Evolutionary conservation across 2,888 invertebrate genomes (phyloP).

Genomic region (Scelioninae gen. 1): DNA sequence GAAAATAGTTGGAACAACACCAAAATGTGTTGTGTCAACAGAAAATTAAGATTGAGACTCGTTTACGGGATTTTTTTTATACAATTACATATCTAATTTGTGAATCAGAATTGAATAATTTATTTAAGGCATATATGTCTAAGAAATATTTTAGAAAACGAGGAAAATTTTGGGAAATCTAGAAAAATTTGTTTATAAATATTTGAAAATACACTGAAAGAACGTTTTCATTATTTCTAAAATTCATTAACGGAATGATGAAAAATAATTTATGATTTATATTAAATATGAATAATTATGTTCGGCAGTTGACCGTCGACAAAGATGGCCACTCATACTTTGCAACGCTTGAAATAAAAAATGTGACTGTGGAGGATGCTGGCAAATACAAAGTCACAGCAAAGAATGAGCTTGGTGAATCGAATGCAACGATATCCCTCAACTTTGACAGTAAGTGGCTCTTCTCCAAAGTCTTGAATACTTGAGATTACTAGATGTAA

Average conservation of each 20-base stretch:
- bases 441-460: conserved; percentile 98
- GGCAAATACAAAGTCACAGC: conserved; percentile 98
- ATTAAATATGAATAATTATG: no score
- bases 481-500: conserved; percentile 58
- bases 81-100: neutral
- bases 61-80: conserved; percentile 1
- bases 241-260: no score
- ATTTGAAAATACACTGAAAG: no score
- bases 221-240: no score
- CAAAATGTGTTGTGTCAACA: conserved; percentile 49
- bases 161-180: no score
- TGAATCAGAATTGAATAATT: no score
- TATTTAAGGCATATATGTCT: no score
- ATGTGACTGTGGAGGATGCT: conserved; percentile 98
- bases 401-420: conserved; percentile 98
- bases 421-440: conserved; percentile 97
- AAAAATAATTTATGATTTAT: no score
- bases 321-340: conserved; percentile 97
- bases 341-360: conserved; percentile 95
- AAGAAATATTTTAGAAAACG: no score
- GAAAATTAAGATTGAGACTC: conserved; percentile 25
- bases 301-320: conserved; percentile 93
- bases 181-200: no score
- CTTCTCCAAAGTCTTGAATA: conserved; percentile 18
- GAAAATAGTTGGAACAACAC: no score